These are phyloP conservation scores for Galeopsomyia nigrocyanea DNA, from an alignment of 2,888 invertebrate genomes.

Conservation along the genomic window DNA sequence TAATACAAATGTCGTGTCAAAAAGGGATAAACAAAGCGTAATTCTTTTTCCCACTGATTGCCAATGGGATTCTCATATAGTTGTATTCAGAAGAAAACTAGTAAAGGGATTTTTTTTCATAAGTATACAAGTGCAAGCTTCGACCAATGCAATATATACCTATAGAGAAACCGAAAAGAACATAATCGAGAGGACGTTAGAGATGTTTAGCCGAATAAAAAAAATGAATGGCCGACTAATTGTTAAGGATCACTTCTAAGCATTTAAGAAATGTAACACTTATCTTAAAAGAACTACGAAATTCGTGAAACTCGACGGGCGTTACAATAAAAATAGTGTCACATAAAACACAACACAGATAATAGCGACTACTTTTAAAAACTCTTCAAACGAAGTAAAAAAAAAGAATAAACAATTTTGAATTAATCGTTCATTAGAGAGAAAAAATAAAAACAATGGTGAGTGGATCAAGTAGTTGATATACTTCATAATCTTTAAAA, in stretches of 20 bases:
- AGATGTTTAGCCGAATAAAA: background rate
- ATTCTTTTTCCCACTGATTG: conserved; percentile 2
- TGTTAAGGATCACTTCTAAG: conserved; percentile 5
- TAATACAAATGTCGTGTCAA: conserved; percentile 14
- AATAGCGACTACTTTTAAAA: conserved; percentile 47
- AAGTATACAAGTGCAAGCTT: conserved; percentile 47
- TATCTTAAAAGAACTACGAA: conserved; percentile 17
- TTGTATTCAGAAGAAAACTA: conserved; percentile 18
- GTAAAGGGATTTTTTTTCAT: conserved; percentile 39
- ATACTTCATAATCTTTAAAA: conserved; percentile 32
- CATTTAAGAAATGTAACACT: conserved; percentile 25
- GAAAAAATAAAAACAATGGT: conserved; percentile 53
- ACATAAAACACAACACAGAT: conserved; percentile 26
- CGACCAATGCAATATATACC: conserved; percentile 51
- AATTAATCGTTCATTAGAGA: conserved; percentile 52
- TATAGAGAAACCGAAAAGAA: background rate
- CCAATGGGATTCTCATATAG: conserved; percentile 4
- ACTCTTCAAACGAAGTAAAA: conserved; percentile 45
- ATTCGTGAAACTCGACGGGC: background rate
- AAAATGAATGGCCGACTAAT: conserved; percentile 37
- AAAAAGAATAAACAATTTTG: conserved; percentile 35
- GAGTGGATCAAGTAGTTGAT: conserved; percentile 61
- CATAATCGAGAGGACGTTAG: background rate
- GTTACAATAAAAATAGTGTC: conserved; percentile 39
- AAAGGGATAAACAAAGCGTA: conserved; percentile 37